Base-by-base conservation (phyloP, 2,113 vertebrate genomes). In the Dicaeum eximium region DNA sequence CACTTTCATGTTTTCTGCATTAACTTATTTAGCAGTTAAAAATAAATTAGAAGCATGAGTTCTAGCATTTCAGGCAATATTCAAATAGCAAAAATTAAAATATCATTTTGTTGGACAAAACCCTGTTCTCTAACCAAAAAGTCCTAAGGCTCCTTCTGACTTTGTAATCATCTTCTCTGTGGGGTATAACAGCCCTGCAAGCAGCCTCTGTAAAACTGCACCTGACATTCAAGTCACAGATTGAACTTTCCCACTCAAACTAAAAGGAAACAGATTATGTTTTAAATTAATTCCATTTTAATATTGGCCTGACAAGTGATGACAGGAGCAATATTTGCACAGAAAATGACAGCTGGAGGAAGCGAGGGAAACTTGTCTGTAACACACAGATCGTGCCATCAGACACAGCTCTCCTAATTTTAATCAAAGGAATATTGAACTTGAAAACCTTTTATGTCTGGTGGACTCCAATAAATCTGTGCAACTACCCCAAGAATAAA, bases 81-180 rank as follows among this genome's bases (percentile, higher is more conserved):
- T 88, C 71, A 86, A 91, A 67, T 45, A 62, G 15, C 13, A 11
- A 92, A 95, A 96, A 97, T 88, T 86, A 96, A 96, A 96, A 94
- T 88, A 95, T 82, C 40, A 85, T 91, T 96, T 91, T 92, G 80
- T 80, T 67, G 83, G 88, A 92, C 92, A 86, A 94, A 94, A 92
- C 48, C 40, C 13, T 71, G 9, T 57, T 96, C 72, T n/a, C 44
- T 81, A 86, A 84, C 42, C 53, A 88, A 47, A 84, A 89, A 75
- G 58, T 89, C 92, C 89, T 88, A 54, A 80, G 79, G 67, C 75
- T 94, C 73, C 86, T 93, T 96, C 91, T 96, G 84, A 80, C 83
- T 94, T 92, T 35, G 54, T 82, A 96, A 95, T 97, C 96, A 95
- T 80, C 61, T 92, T 93, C 96, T 97, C 93, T 73, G 81, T 91